Percentiles rank a stretch among this genome's conserved stretches.
Evolutionary conservation across 2,888 invertebrate species (phyloP).

Genomic region (Euproctis similis): DNA sequence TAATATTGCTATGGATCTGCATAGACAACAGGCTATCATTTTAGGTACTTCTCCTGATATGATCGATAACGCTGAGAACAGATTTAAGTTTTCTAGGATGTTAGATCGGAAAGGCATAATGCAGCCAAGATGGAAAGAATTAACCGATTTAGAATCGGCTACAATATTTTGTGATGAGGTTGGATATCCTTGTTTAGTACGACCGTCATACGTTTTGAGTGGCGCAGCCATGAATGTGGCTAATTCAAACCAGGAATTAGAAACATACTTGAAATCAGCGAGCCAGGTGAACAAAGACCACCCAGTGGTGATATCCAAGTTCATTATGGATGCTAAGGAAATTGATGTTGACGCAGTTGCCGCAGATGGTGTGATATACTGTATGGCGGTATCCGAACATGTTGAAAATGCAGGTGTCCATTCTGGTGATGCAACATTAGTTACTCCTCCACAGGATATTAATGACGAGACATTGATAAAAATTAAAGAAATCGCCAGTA

Average conservation of each 20-base stretch:
- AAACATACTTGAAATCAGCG: constrained; percentile 94
- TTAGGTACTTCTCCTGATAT: constrained; percentile 97
- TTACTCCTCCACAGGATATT: constrained; percentile 98
- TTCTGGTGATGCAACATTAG: constrained; percentile 98
- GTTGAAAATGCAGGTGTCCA: constrained; percentile 99
- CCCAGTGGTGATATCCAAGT: constrained; percentile 99
- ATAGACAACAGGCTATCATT: constrained; percentile 91
- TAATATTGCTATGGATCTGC: constrained; percentile 99
- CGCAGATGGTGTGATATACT: constrained; percentile 92
- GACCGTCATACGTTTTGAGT: constrained; percentile 98
- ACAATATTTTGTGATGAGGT: constrained; percentile 94
- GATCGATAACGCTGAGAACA: constrained; percentile 98
- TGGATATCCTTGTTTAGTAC: constrained; percentile 96
- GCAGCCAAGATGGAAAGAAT: constrained; percentile 97
- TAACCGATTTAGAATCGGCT: constrained; percentile 92
- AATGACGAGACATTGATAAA: constrained; percentile 92
- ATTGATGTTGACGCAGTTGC: constrained; percentile 99
- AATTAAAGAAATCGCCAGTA: constrained; percentile 91
- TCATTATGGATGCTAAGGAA: constrained; percentile 97
- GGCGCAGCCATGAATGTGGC: constrained; percentile 99
- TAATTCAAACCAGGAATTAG: constrained; percentile 92
- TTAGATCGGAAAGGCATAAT: constrained; percentile 94
- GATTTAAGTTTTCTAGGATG: constrained; percentile 99
- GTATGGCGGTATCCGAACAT: constrained; percentile 98
- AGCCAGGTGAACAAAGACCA: constrained; percentile 96